phyloP scores from a whole-genome alignment of 2,888 invertebrate species.

The Tortricodes alternella region DNA sequence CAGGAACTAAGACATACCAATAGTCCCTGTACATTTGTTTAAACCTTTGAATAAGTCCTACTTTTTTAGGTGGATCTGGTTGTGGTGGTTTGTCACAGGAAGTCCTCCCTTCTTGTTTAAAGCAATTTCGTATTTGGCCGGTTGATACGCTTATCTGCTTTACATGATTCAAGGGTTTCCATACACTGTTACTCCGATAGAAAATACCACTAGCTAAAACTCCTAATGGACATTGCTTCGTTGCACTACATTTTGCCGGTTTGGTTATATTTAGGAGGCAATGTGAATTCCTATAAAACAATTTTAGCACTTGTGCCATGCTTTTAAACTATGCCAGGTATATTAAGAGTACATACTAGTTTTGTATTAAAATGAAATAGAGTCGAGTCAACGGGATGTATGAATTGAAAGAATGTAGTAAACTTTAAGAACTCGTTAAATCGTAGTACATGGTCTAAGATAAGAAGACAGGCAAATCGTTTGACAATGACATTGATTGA shows the following conservation, averaged over 20 bases:
- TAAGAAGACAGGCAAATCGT: no score
- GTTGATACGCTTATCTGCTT: constrained; percentile 41
- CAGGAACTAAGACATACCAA: constrained; percentile 97
- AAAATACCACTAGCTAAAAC: constrained; percentile 54
- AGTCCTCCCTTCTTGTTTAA: constrained; percentile 41
- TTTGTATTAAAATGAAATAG: not conserved
- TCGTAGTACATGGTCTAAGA: no score
- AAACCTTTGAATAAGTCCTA: constrained; percentile 89
- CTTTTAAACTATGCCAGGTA: constrained; percentile 14
- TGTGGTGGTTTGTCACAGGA: constrained; percentile 39
- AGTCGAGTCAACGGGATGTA: not conserved
- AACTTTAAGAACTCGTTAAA: no score
- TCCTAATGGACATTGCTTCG: constrained; percentile 50
- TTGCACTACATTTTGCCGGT: constrained; percentile 59
- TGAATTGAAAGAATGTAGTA: no score
- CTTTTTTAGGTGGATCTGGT: constrained; percentile 60
- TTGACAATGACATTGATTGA: no score
- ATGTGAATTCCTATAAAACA: constrained; percentile 56
- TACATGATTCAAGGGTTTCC: constrained; percentile 39
- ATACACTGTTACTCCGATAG: constrained; percentile 45
- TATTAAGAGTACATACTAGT: constrained; percentile 14
- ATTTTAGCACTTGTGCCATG: constrained; percentile 66
- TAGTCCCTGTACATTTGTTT: constrained; percentile 97
- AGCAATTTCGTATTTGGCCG: constrained; percentile 44
- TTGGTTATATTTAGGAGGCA: constrained; percentile 56